Evolutionary conservation across 2,888 invertebrate species (phyloP), one percentile per base, ranked within the genome.

Genomic region (Lamproptera curius): DNA sequence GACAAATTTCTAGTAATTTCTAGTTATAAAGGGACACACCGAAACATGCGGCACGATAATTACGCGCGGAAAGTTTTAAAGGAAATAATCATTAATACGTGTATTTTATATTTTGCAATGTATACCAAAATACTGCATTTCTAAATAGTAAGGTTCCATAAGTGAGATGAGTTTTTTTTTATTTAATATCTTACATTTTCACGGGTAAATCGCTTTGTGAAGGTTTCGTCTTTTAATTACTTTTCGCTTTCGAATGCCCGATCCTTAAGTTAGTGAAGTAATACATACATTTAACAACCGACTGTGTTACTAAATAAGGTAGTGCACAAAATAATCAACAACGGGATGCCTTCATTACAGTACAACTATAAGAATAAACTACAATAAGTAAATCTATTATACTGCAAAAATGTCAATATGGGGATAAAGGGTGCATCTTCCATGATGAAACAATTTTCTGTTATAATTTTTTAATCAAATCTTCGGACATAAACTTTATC

Each of bases 101-200:
- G 11, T 59, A 59, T 69, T 59, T 58, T 69, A 72, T 73, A 65
- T 73, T 76, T 77, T 82, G 83, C 83, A 86, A 86, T 86, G 74
- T 84, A 87, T 84, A 87, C 86, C 86, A 87, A 87, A 87, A 84
- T 83, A 77, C 77, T 85, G 87, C 86, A 87, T 87, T 86, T 85
- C 77, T 85, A 76, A 78, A 78, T 82, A 67, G 62, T 85, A 87
- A 86, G 81, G 31, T n/a, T 68, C 63, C 59, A 73, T 67, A 80
- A 85, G 84, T 84, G 84, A 84, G 82, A 84, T 70, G 67, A 51
- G n/a, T 52, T 63, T 66, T 69, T 73, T 67, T 70, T 67, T 39
- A 20, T 31, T n/a, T 9, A n/a, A 60, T 62, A 65, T 66, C 61
- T 61, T 66, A 59, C 65, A 61, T 62, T 59, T 62, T 63, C 68